Base-by-base conservation (phyloP, 2,888 invertebrate species). In the Hydroisotoma schaefferi region DNA sequence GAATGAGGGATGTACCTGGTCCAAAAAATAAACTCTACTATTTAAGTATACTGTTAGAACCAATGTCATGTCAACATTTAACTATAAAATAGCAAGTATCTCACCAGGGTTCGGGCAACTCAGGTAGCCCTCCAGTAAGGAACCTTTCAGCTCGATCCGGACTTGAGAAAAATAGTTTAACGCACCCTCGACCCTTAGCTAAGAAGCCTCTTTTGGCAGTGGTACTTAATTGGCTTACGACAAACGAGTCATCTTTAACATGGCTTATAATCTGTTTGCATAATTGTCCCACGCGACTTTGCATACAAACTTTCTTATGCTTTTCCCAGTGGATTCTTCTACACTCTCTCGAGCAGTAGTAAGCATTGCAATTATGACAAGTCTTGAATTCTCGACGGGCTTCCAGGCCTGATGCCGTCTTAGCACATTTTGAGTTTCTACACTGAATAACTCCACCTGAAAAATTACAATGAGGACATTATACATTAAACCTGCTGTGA, bases 331-430 rank as follows among this genome's bases (percentile, higher is more conserved):
- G 94, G 15, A 88, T 85, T 63, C 90, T 81, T 25, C 97, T 84
- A 77, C 95, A 97, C 74, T 89, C 87, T 63, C 90, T 83, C 63
- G 92, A 90, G 79, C 97, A 97, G 79, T 97, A 97, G 75, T 89
- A 85, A 75, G 93, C 91, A 71, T 90, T 88, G 80, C 97, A 97
- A 77, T 95, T 94, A 80, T 94, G 94, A 78, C 93, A 94, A 10
- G 33, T 22, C 29, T 55, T 57, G 29, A 28, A 40, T n/a, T 58
- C 43, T 20, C 67, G 82, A 71, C 88, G 86, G 63, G 94, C 94
- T 72, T 90, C 87, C 61, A 83, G 80, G 58, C 87, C 77, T 2
- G 83, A 84, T 49, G 88, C 82, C 59, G 85, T 83, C 59, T 87
- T 85, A 71, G 82, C 81, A 79, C 93, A 92, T 76, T 88, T 87